These are phyloP conservation scores for Apeira syringaria DNA, from an alignment of 2,888 invertebrate species.

Conservation along the genomic window DNA sequence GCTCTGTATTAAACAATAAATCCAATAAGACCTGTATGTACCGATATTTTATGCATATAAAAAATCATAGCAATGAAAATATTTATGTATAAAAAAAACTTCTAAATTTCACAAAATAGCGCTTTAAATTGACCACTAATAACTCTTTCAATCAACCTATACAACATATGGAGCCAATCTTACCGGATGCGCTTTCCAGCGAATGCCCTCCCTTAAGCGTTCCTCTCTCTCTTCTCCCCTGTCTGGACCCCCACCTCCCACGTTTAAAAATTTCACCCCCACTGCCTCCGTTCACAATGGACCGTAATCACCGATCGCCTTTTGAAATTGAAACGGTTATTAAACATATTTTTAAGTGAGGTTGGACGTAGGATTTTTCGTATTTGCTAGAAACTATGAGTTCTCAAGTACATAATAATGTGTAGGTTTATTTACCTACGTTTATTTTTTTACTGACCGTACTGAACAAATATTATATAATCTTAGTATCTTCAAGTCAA, in stretches of 20 bases:
- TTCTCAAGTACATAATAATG: too few relatives aligned
- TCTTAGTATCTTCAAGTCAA: too few relatives aligned
- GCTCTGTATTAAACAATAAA: too few relatives aligned
- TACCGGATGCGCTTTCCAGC: constrained; percentile 50
- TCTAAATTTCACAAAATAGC: too few relatives aligned
- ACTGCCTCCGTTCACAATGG: constrained; percentile 66
- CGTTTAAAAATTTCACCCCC: constrained; percentile 81
- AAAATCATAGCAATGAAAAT: too few relatives aligned
- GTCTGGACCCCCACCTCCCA: constrained; percentile 33
- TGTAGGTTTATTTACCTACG: too few relatives aligned
- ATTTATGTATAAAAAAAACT: too few relatives aligned
- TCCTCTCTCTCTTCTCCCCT: constrained; percentile 35
- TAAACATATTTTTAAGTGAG: constrained; percentile 50
- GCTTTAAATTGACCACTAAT: constrained; percentile 2
- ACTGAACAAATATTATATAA: too few relatives aligned
- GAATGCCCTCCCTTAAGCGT: constrained; percentile 40
- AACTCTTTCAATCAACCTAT: constrained; percentile 8
- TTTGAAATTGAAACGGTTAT: constrained; percentile 80
- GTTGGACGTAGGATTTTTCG: background rate
- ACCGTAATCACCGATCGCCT: constrained; percentile 78
- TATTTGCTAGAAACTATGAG: too few relatives aligned
- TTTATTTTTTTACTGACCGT: too few relatives aligned
- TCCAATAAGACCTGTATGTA: too few relatives aligned
- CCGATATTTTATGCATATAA: too few relatives aligned
- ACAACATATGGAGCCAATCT: constrained; percentile 37